Percentiles rank a stretch among this genome's conserved stretches.
These are phyloP conservation scores for Venusia cambrica DNA, from an alignment of 2,888 invertebrate species.

Conservation along the genomic window DNA sequence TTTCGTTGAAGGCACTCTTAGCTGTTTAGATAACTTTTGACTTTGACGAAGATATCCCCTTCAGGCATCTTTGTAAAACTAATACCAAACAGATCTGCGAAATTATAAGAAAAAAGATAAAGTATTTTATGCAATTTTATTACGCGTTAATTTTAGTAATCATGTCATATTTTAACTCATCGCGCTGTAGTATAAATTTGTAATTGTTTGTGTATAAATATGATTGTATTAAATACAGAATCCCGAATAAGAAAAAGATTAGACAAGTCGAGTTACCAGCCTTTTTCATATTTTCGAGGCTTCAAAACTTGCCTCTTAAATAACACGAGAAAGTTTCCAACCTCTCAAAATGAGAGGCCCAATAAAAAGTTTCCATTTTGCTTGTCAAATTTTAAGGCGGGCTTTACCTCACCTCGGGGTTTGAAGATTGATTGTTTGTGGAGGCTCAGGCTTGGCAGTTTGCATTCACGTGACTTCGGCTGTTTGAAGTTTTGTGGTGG, in stretches of 20 bases:
- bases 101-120: conserved; percentile 3
- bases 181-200: too few species aligned
- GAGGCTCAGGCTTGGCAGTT: conserved; percentile 11
- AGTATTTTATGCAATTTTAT: too few species aligned
- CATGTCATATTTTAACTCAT: too few species aligned
- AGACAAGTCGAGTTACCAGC: conserved; percentile 31
- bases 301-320: conserved; percentile 53
- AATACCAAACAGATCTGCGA: conserved; percentile 1
- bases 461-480: conserved; percentile 4
- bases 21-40: conserved; percentile 21
- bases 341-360: conserved; percentile 39
- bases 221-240: too few species aligned
- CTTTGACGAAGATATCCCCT: conserved; percentile 5
- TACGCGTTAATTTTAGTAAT: too few species aligned
- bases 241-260: conserved; percentile 28
- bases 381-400: conserved; percentile 45
- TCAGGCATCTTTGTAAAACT: conserved; percentile 8
- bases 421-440: conserved; percentile 31
- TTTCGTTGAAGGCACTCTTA: conserved; percentile 39
- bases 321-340: conserved; percentile 33
- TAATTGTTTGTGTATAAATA: too few species aligned
- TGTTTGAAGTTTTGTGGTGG: conserved; percentile 6
- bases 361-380: conserved; percentile 55
- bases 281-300: conserved; percentile 37
- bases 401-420: conserved; percentile 25